phyloP scores from a whole-genome alignment of 2,113 vertebrate species.

The Tachycineta bicolor region DNA sequence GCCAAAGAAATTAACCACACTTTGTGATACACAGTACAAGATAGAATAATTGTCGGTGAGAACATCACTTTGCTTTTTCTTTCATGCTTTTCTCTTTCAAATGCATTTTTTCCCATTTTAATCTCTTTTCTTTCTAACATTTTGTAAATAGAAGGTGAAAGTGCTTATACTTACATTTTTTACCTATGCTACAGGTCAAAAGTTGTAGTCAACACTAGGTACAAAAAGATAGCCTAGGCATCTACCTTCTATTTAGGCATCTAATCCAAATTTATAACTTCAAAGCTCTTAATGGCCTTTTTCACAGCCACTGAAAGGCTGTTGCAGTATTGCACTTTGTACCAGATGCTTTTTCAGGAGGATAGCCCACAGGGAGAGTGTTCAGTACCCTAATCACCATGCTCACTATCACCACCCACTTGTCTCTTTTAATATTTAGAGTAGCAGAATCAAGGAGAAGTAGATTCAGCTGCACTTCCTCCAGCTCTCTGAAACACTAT shows the following conservation, averaged over 20 bases:
- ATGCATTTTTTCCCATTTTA: not conserved
- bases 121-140: not conserved
- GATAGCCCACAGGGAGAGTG: not conserved
- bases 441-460: not conserved
- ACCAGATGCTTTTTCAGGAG: not conserved
- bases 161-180: not conserved
- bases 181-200: not conserved
- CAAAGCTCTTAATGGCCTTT: not conserved
- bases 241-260: not conserved
- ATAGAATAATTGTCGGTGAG: not conserved
- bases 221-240: not conserved
- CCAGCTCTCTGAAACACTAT: not conserved
- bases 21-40: not conserved
- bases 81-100: not conserved
- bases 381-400: not conserved
- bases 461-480: not conserved
- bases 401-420: not conserved
- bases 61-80: not conserved
- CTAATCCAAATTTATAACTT: not conserved
- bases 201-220: not conserved
- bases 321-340: not conserved
- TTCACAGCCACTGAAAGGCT: not conserved
- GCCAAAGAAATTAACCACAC: not conserved
- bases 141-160: not conserved
- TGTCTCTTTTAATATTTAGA: not conserved